Conservation (phyloP, 35 echinoderm and acorn worm genomes). For the Chiridota heheva region DNA sequence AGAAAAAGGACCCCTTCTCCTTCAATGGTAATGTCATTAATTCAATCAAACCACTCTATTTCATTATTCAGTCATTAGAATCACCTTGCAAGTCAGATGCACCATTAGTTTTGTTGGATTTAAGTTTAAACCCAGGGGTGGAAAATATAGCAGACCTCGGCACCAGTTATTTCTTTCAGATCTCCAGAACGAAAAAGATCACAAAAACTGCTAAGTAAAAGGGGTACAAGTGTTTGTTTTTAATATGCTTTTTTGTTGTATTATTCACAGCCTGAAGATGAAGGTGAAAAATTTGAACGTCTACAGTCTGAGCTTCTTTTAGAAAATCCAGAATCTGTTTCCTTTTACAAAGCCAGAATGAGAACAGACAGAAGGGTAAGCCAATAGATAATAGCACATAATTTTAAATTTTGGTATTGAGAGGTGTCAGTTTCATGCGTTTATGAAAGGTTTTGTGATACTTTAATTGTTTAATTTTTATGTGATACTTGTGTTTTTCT, state of each 20-base stretch:
- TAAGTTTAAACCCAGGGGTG: no score
- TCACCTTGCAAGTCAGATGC: no score
- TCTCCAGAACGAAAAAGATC: not conserved
- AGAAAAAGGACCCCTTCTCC: no score
- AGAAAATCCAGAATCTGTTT: constrained; percentile 86
- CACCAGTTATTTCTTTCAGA: not conserved
- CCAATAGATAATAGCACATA: not conserved
- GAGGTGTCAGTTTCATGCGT: not conserved
- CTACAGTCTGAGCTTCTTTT: constrained; percentile 80
- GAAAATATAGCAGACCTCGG: no score
- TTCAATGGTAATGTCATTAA: no score
- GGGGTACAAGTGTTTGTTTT: not conserved
- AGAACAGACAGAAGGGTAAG: constrained; percentile 95
- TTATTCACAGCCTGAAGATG: constrained; percentile 82
- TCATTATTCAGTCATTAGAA: no score
- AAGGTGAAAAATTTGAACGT: constrained; percentile 97
- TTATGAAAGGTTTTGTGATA: not conserved
- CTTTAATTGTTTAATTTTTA: not conserved
- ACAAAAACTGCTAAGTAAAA: not conserved
- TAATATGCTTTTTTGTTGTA: constrained; percentile 14
- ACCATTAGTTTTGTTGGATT: no score
- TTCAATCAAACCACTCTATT: no score
- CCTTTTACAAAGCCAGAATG: constrained; percentile 96
- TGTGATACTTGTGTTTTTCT: not conserved
- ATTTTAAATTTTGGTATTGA: not conserved